Evolutionary conservation across 2,113 vertebrate genomes (phyloP), one percentile per base, ranked within the genome.

Genomic region (Rhabdomys dilectus): DNA sequence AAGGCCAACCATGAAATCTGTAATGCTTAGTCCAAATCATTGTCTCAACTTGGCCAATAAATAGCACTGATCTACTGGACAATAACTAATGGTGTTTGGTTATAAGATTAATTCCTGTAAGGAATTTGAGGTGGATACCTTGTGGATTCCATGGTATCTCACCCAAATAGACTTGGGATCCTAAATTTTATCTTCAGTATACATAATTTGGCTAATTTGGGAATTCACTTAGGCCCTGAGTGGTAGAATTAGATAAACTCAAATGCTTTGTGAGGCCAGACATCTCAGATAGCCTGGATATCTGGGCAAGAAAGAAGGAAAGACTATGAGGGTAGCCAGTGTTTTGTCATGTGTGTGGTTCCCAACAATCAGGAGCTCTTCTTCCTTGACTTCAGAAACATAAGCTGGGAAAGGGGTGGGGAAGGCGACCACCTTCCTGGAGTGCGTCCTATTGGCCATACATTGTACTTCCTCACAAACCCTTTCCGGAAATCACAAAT

Each of bases 281-380:
- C 15, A 29, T 68, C 53, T 39, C 42, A 26, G 86, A 16, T 26
- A 89, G 12, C 3, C 76, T 0, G 5, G 13, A 0, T 3, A 3
- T 58, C 21, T 0, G 6, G 7, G 6, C 4, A 10, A 5, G 1
- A 26, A 31, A 2, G 13, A 21, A 21, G 1, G 6, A 19, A 13
- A 34, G 31, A 1, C 31, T 1, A 1, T 9, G 60, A 64, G 24
- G 22, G 29, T 3, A 2, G 22, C 26, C 31, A 39, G 21, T 0
- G 0, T 34, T 4, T 21, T 36, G 1, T 22, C 15, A 9, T 16
- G 2, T 39, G 12, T 80, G 7, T 60, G 53, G 16, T 1, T 68
- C 29, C 10, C 81, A 19, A 68, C 53, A 73, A 84, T 26, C 36
- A 10, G 42, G 26, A 9, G 4, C 16, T 76, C 5, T 51, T 73